Evolutionary conservation across 2,113 vertebrate genomes (phyloP), one percentile per base, ranked within the genome.

Genomic region (Podocnemis expansa): DNA sequence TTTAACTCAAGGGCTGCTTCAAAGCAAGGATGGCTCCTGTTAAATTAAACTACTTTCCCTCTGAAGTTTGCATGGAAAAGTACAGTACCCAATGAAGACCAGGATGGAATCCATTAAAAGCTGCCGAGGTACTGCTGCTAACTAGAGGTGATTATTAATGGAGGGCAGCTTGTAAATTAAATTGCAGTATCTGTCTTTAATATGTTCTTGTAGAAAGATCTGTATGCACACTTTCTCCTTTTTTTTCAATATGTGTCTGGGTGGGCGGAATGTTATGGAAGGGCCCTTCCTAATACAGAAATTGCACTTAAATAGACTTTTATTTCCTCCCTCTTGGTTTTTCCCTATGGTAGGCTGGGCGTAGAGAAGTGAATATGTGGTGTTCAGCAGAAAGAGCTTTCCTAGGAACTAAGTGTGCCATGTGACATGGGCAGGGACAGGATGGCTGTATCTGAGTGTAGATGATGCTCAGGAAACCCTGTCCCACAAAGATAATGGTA

Each of bases 1-100:
- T 93, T 95, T 97, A 96, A 96, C 93, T 96, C 93, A 94, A 97
- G 93, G 93, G 49, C 84, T 95, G 86, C 88, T 96, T 95, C 94
- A 93, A 96, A 96, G 95, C 82, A 89, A 96, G 94, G 93, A 96
- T 96, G 94, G 95, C 80, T 93, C 85, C 91, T 94, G 87, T 94
- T 97, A 96, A 96, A 96, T 73, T 84, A 95, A 95, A 96, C 96
- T 93, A 95, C 91, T 93, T 96, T 67, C 96, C 80, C 78, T 91
- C 82, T 94, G 91, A 87, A 97, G 93, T 91, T 93, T 2, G 0
- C 82, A 87, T 91, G 93, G 94, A 93, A 96, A 96, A 95, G 90
- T 96, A 96, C 93, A 93, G 95, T 96, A 94, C 88, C 52, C 78
- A 94, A 80, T 80, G 56, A 95, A 93, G 95, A 22, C n/a, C 9